phyloP scores from a whole-genome alignment of 2,888 invertebrate species.

The Lasioglossum pauxillum region DNA sequence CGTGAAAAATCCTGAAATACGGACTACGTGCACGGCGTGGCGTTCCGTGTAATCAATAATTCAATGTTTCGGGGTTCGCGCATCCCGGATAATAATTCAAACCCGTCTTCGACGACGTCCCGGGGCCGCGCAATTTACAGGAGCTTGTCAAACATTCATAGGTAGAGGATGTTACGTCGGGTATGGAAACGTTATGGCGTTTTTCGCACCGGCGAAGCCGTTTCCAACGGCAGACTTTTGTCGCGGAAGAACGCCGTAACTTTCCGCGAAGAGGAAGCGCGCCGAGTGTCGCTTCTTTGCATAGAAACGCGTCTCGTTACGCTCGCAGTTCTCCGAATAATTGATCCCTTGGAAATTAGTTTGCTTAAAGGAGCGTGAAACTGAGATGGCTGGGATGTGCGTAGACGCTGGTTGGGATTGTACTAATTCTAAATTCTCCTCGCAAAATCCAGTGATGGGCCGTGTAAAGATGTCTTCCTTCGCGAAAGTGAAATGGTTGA shows the following conservation, averaged over 20 bases:
- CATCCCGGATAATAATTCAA: conserved; percentile 10
- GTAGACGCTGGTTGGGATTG: neutral
- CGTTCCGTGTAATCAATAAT: neutral
- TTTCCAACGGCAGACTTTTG: neutral
- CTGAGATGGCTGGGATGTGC: neutral
- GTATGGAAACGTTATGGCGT: neutral
- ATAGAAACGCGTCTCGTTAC: neutral
- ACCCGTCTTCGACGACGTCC: conserved; percentile 9
- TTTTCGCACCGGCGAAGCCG: neutral
- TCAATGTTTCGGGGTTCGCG: conserved; percentile 1
- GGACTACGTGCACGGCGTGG: neutral
- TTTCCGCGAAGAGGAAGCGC: neutral
- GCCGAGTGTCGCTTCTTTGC: neutral
- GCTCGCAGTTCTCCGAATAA: neutral
- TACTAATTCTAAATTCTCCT: too few species aligned
- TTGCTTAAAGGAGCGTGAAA: neutral
- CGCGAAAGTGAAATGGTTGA: too few species aligned
- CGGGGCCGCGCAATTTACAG: neutral
- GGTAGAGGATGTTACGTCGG: neutral
- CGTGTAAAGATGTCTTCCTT: too few species aligned
- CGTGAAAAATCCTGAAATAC: conserved; percentile 10
- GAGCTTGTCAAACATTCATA: neutral
- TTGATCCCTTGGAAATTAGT: neutral
- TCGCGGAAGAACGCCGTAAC: neutral
- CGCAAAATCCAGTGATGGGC: too few species aligned